Percentiles rank a stretch among this genome's conserved stretches.
phyloP scores from a whole-genome alignment of 2,113 vertebrate species.

The Alosa alosa region DNA sequence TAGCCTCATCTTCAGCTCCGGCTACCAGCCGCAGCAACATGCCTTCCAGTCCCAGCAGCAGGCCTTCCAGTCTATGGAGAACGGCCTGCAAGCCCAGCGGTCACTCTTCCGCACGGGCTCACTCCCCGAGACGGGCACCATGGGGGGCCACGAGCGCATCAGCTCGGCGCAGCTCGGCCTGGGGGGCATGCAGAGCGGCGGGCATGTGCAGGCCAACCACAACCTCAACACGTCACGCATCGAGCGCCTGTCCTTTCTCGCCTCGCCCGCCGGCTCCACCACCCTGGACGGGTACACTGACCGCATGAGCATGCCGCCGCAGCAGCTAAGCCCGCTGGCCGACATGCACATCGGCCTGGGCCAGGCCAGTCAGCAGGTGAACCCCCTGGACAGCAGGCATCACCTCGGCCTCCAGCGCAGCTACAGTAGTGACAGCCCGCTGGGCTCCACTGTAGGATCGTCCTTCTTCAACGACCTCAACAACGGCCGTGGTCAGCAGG shows the following conservation, averaged over 20 bases:
- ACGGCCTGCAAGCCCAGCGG: slow-evolving; percentile 24
- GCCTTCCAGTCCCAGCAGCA: neutral
- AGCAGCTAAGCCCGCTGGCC: neutral
- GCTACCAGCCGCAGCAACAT: slow-evolving; percentile 49
- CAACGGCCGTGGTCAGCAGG: slow-evolving; percentile 44
- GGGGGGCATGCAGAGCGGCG: neutral
- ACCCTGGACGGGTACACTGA: slow-evolving; percentile 24
- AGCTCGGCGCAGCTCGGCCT: neutral
- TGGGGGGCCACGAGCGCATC: slow-evolving; percentile 27
- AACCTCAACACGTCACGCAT: slow-evolving; percentile 36
- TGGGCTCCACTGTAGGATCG: neutral
- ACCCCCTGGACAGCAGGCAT: slow-evolving; percentile 49
- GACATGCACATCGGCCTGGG: slow-evolving; percentile 28
- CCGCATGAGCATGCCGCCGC: slow-evolving; percentile 46
- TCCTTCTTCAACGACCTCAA: slow-evolving; percentile 40
- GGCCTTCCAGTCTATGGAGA: slow-evolving; percentile 43
- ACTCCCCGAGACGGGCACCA: slow-evolving; percentile 49
- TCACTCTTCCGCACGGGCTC: slow-evolving; percentile 52
- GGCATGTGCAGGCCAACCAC: neutral
- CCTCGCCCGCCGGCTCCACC: slow-evolving; percentile 45
- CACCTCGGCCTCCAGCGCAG: slow-evolving; percentile 57
- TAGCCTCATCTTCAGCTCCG: slow-evolving; percentile 79
- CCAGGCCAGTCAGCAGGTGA: slow-evolving; percentile 39
- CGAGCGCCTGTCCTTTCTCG: slow-evolving; percentile 63
- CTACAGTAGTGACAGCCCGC: slow-evolving; percentile 23